Evolutionary conservation across 2,113 vertebrate species (phyloP).

Genomic region (Puntigrus tetrazona): DNA sequence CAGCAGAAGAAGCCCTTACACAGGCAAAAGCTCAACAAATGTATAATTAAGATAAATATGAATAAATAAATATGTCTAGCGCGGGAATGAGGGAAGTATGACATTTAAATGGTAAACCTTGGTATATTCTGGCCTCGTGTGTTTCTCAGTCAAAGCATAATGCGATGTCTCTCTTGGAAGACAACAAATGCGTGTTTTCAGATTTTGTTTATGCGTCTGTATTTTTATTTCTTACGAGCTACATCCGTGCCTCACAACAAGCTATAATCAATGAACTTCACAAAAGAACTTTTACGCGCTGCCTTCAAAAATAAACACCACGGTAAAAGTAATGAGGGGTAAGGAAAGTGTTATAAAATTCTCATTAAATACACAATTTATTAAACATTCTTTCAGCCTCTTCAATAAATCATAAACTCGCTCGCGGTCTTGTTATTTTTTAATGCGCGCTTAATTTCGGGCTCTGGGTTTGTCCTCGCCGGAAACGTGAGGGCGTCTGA

Average conservation of each 20-base stretch:
- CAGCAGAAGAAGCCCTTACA: slow-evolving; percentile 6
- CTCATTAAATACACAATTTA: background rate
- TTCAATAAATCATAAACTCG: background rate
- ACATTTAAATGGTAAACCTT: background rate
- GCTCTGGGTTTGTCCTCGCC: background rate
- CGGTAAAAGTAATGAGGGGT: background rate
- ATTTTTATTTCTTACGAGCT: background rate
- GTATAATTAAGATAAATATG: background rate
- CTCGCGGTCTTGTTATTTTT: background rate
- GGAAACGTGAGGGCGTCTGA: slow-evolving; percentile 7
- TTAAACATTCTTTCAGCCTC: background rate
- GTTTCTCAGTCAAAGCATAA: background rate
- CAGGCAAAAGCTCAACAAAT: background rate
- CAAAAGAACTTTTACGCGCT: background rate
- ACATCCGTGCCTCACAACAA: background rate
- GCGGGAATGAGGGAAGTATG: background rate
- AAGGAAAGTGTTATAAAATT: background rate
- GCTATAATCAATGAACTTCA: background rate
- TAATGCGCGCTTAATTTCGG: slow-evolving; percentile 12
- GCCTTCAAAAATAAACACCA: background rate
- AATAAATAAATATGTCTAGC: slow-evolving; percentile 10
- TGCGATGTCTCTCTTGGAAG: background rate
- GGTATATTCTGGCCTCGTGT: background rate
- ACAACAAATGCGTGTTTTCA: background rate
- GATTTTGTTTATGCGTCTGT: background rate